Evolutionary conservation across 1,140 invertebrate species (phyloP), one percentile per base, ranked within the genome.

Genomic region (Bombus vancouverensis): DNA sequence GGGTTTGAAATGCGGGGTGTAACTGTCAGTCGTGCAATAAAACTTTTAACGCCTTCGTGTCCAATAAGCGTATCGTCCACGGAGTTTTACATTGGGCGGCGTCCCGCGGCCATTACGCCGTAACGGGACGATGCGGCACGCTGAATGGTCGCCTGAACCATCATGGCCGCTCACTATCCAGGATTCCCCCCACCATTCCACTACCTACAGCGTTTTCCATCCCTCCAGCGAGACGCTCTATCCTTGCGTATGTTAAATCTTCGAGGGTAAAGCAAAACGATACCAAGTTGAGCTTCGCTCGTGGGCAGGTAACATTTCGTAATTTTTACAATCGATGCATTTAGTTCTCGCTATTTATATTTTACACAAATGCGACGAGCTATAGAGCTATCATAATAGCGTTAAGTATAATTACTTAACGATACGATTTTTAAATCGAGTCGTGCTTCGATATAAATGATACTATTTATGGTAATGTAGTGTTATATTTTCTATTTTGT

Each of bases 91-190:
- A 90, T 82, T 87, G 93, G 95, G 94, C 94, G 94, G 92, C 72
- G 90, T 90, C 88, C 75, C 88, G 94, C 94, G 90, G 94, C 94
- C 95, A 95, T 95, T 93, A 95, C 93, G 88, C 91, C 88, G 89
- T 92, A 93, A 93, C 92, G 79, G 85, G 72, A n/a, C 76, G 83
- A 88, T 37, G 77, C 76, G n/a, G 34, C 25, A 9, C 83, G 74
- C 75, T 89, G 85, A 95, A 95, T 95, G 94, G 95, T 81, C 72
- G 66, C 22, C 1, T 13, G 73, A 66, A 10, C 82, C 92, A 95
- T 93, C 93, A 95, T 95, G 95, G 95, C 95, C 79, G 95, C 92
- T 92, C 89, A 79, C 84, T 89, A 82, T 42, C 88, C 68, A 76
- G 66, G 53, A 59, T 83, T 88, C 80, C 88, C 90, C 91, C 91